A percentile compares a stretch with the other conserved stretches of the same genome.
Evolutionary conservation across 2,797 vertebrate species (phyloP).

Genomic region (Hozukius guyotensis): DNA sequence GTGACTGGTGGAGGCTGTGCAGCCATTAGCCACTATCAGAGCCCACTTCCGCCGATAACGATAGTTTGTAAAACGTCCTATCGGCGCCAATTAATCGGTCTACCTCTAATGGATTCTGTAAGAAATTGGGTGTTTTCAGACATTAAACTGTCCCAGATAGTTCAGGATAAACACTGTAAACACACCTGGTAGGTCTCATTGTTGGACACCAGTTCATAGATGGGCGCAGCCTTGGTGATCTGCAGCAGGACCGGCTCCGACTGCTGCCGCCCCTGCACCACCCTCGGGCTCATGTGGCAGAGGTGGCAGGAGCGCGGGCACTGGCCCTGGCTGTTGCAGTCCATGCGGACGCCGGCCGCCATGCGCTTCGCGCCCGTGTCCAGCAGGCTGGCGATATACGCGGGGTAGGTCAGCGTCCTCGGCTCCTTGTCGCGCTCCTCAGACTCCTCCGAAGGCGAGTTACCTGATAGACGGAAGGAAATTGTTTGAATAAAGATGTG

Average conservation of each 20-base stretch:
- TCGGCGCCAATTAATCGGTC: background rate
- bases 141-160: background rate
- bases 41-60: too few species aligned
- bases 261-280: constrained; percentile 80
- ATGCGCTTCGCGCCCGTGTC: constrained; percentile 94
- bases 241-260: constrained; percentile 93
- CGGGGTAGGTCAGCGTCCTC: constrained; percentile 94
- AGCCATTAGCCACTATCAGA: too few species aligned
- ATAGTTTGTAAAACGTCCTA: too few species aligned
- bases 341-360: constrained; percentile 94
- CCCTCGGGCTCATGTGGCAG: constrained; percentile 89
- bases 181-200: constrained; percentile 96
- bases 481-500: background rate
- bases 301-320: constrained; percentile 94
- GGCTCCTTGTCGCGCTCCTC: constrained; percentile 95
- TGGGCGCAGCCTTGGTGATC: constrained; percentile 92
- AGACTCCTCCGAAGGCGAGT: constrained; percentile 96
- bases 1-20: too few species aligned
- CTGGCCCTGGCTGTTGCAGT: constrained; percentile 94
- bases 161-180: background rate
- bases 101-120: background rate
- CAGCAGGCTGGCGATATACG: constrained; percentile 93
- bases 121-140: background rate
- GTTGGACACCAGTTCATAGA: constrained; percentile 96
- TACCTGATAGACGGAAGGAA: constrained; percentile 80